Percentiles rank a stretch among this genome's conserved stretches.
Evolutionary conservation across 2,888 invertebrate species (phyloP).

Genomic region (Myopa testacea): DNA sequence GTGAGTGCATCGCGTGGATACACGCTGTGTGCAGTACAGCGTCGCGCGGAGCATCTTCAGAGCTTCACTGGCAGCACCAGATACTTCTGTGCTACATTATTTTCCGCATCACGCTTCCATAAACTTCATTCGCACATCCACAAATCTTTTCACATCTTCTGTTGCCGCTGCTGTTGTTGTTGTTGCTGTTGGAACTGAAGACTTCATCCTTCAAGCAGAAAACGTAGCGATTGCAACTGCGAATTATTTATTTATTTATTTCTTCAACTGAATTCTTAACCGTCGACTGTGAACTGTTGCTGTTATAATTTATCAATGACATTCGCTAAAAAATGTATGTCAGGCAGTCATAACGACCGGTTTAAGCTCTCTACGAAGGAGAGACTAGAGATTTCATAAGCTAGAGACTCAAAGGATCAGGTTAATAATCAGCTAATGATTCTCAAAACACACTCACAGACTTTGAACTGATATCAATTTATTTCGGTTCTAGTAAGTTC

Average conservation of each 20-base stretch:
- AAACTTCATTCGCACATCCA: conserved; percentile 38
- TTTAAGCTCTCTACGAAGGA: not conserved
- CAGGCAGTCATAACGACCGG: not conserved
- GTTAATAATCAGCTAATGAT: too few relatives aligned
- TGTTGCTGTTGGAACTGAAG: conserved; percentile 8
- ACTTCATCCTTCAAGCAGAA: conserved; percentile 19
- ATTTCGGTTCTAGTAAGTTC: too few relatives aligned
- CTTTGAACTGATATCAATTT: too few relatives aligned
- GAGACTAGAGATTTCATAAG: not conserved
- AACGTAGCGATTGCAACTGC: not conserved
- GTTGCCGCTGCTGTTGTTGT: not conserved
- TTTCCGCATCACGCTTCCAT: conserved; percentile 41
- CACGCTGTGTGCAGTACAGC: not conserved
- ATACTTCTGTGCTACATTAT: conserved; percentile 34
- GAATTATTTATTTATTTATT: conserved; percentile 26
- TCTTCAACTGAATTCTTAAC: conserved; percentile 2
- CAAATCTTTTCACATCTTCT: conserved; percentile 36
- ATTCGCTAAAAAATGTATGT: conserved; percentile 16
- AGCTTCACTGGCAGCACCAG: not conserved
- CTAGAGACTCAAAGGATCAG: too few relatives aligned
- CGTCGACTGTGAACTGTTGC: conserved; percentile 17
- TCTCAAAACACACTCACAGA: too few relatives aligned
- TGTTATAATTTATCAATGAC: conserved; percentile 37
- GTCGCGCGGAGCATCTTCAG: not conserved
- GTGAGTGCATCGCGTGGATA: not conserved